Percentiles rank a stretch among this genome's conserved stretches.
Conservation (phyloP, 2,113 vertebrate species). For the Chamaetylas fuelleborni region DNA sequence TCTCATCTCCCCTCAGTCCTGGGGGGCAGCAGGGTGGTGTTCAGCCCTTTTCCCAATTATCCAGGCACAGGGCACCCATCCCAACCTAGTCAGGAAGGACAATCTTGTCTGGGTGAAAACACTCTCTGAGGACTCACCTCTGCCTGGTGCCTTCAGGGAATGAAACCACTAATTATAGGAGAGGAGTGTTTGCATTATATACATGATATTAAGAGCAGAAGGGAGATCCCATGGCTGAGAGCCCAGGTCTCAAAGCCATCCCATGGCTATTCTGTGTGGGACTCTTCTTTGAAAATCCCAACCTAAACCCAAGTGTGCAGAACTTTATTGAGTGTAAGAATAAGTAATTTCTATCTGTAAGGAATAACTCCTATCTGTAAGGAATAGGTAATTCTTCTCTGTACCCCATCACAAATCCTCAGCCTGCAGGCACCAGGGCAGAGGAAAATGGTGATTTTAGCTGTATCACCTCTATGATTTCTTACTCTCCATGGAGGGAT, state of each 20-base stretch:
- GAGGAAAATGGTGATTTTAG: neutral
- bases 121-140: neutral
- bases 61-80: neutral
- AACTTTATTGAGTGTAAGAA: neutral
- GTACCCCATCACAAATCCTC: neutral
- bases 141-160: neutral
- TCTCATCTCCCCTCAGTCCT: neutral
- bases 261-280: neutral
- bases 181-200: neutral
- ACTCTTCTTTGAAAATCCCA: neutral
- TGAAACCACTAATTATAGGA: neutral
- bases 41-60: neutral
- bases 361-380: neutral
- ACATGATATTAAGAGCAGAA: neutral
- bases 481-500: neutral
- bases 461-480: neutral
- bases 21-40: neutral
- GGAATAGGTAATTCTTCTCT: neutral
- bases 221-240: neutral
- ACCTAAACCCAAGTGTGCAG: accelerated
- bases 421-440: neutral
- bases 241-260: neutral
- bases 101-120: neutral
- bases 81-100: neutral
- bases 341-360: neutral